Base-by-base conservation (phyloP, 1,140 invertebrate genomes). In the Cotesia typhae region DNA sequence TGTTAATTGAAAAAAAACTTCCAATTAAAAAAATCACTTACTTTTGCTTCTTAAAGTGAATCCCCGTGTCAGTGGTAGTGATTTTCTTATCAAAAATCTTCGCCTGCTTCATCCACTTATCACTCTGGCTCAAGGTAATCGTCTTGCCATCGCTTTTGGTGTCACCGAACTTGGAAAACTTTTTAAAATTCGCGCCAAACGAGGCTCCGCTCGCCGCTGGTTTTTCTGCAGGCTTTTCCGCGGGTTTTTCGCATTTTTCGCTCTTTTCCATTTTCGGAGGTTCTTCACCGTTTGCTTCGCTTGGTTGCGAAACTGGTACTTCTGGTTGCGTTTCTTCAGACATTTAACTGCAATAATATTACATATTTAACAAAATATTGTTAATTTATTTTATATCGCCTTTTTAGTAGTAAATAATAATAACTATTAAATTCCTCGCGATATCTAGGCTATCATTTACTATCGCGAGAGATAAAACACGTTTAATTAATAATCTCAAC, bases 101-200 rank as follows among this genome's bases (percentile, higher is more conserved):
- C 0, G 96, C 95, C 82, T 97, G 95, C 78, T 96, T 97, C 91
- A 97, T 94, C 95, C 96, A 97, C 84, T 97, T 97, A 84, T 97
- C 95, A 79, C 94, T 94, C 82, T 96, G 95, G 20, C 93, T 94
- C 1, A 96, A 84, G 0, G 95, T 96, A 64, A 97, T 94, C 20
- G 90, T 88, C 82, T 94, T 95, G 4, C 96, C 96, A 79, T 95
- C 94, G 7, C 93, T 93, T 79, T 95, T 96, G 1, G 89, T 88
- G 81, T 96, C 94, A 1, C 96, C 96, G 79, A 97, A 97, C 86
- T 95, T 95, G 2, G 94, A 92, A 81, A 96, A 97, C 0, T 86
- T 83, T 72, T 90, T 88, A 80, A 93, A 93, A 67, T 64, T 84
- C 0, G 80, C 68, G 4, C 80, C n/a, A 70, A 87, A 85, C 1